These are phyloP conservation scores for Pseudorhiza aurosa DNA, from an alignment of 30 jellyfish, hydroid and myxozoan species.

Conservation along the genomic window DNA sequence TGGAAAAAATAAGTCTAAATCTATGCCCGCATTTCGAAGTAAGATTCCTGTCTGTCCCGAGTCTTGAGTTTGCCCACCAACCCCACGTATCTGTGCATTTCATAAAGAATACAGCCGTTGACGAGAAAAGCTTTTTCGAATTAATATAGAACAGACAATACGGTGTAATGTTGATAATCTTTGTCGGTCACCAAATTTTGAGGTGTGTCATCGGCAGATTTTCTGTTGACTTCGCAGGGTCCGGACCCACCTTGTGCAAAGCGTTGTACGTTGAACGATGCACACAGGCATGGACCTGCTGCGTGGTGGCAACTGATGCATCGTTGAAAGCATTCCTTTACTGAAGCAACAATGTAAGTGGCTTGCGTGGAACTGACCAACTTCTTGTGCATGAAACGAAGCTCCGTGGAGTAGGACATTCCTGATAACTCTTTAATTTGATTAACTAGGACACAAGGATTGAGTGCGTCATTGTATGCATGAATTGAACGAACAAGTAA, in stretches of 20 bases:
- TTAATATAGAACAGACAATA: background rate
- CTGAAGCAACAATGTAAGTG: background rate
- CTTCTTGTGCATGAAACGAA: background rate
- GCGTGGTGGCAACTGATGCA: background rate
- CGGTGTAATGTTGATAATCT: conserved; percentile 7
- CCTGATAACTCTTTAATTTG: background rate
- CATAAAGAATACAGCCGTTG: background rate
- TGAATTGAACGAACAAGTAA: too few species aligned
- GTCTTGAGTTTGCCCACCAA: too few species aligned
- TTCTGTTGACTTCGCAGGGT: background rate
- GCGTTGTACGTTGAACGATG: conserved; percentile 12
- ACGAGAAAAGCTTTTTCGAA: background rate
- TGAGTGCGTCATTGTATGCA: too few species aligned
- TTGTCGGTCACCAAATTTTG: background rate
- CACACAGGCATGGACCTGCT: conserved; percentile 5
- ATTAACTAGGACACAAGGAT: background rate
- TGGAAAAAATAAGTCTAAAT: too few species aligned
- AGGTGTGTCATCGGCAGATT: background rate
- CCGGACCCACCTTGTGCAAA: background rate
- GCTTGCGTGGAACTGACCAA: background rate
- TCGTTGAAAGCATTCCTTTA: conserved; percentile 1
- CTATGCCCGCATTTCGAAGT: too few species aligned
- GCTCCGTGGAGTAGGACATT: background rate
- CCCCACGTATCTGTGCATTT: too few species aligned
- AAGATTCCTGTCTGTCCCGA: too few species aligned